Base-by-base conservation (phyloP, 2,113 vertebrate species). In the Notothenia rossii region DNA sequence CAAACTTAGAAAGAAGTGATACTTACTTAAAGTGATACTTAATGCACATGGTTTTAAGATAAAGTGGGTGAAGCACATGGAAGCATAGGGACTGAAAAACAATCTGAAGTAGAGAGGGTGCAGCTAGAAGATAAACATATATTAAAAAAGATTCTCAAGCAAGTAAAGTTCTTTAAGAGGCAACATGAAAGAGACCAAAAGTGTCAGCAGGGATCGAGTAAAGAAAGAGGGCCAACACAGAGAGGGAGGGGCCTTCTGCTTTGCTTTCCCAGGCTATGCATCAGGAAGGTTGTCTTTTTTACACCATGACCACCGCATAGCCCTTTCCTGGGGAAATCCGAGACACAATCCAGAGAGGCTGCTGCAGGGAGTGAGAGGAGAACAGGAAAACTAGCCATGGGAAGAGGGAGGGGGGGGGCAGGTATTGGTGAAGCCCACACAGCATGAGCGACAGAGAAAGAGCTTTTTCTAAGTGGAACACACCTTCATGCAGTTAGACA, bases 291-390 rank as follows among this genome's bases (percentile, higher is more conserved):
- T 89, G 89, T 90, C 89, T 94, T 93, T 95, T 94, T 94, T 93
- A 94, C 94, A 94, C 90, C 88, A 90, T 93, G 92, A 93, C 92
- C 92, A 92, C 82, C 78, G 29, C 83, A 85, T 91, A 93, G 93
- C 91, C 93, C 90, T 95, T 95, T 95, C 94, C 93, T 93, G 93
- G 92, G 94, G 93, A 96, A 95, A 95, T 95, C 93, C 90, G 93
- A 95, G 92, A 94, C 93, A 95, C 93, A 93, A 94, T 92, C 75
- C 86, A 91, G 86, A 91, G 88, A 90, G 86, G 80, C 89, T 90
- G 77, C 86, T 78, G 81, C 82, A 60, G 90, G 90, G 89, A 89
- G 91, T 82, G 88, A 81, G 86, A 73, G 88, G 65, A 82, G 92
- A 88, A 91, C 91, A 92, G 93, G 92, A 91, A 92, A 91, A 86